phyloP scores from a whole-genome alignment of 2,797 vertebrate species.

The Percopsis omiscomaycus region DNA sequence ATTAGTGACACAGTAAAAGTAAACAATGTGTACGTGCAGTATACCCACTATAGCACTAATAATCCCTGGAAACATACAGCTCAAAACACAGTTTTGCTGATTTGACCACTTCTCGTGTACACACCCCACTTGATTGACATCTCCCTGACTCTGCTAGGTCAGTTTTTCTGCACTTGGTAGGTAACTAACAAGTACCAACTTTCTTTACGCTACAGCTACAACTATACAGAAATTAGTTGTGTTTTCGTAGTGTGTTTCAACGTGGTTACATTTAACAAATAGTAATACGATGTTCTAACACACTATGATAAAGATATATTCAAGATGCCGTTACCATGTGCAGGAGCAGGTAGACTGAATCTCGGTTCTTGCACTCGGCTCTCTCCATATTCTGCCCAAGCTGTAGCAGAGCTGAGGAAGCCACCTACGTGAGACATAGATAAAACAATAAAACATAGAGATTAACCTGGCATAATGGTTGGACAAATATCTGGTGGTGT shows the following conservation, averaged over 20 bases:
- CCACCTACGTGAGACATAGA: constrained; percentile 75
- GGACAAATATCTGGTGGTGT: too few species aligned
- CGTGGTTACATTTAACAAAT: too few species aligned
- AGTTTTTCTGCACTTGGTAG: too few species aligned
- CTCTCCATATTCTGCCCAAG: constrained; percentile 87
- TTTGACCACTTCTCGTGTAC: too few species aligned
- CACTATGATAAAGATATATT: neutral
- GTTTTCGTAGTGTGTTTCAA: too few species aligned
- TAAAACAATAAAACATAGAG: constrained; percentile 15
- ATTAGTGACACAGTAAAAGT: neutral
- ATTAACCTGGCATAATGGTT: neutral
- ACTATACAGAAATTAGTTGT: too few species aligned
- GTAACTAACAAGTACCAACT: too few species aligned
- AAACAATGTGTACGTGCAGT: neutral
- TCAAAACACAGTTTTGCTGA: too few species aligned
- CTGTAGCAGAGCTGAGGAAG: constrained; percentile 87
- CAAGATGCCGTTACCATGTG: constrained; percentile 79
- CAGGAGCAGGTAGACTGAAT: constrained; percentile 89
- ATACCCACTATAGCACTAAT: neutral
- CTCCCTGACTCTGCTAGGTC: too few species aligned
- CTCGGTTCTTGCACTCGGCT: constrained; percentile 83
- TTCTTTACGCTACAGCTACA: too few species aligned
- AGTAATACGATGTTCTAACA: neutral
- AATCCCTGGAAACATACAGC: too few species aligned
- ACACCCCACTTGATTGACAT: too few species aligned